A percentile compares a stretch with the other conserved stretches of the same genome.
Evolutionary conservation across 1,140 invertebrate genomes (phyloP).

Genomic region (Coelopa frigida): DNA sequence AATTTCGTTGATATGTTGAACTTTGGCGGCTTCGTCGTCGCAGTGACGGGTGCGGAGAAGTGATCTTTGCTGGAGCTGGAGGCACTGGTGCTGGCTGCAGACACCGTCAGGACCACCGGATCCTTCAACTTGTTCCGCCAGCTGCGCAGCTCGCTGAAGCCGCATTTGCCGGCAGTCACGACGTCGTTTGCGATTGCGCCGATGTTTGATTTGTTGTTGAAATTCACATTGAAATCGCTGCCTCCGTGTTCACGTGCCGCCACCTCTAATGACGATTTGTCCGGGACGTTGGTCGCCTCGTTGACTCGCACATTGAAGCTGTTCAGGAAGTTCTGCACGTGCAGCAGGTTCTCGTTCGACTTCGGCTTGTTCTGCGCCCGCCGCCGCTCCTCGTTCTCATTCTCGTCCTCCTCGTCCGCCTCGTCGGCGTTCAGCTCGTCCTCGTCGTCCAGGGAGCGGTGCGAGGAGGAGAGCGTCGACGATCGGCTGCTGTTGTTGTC

Average conservation of each 20-base stretch:
- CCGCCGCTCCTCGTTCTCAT: conserved; percentile 30
- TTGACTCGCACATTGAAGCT: conserved; percentile 27
- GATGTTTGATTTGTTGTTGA: background rate
- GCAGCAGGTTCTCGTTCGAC: conserved; percentile 25
- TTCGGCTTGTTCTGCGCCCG: conserved; percentile 17
- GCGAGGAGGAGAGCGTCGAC: conserved; percentile 31
- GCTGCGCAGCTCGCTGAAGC: too few relatives aligned
- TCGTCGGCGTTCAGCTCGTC: background rate
- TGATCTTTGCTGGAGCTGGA: background rate
- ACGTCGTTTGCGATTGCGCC: background rate
- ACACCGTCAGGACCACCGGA: too few relatives aligned
- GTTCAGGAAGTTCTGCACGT: conserved; percentile 41
- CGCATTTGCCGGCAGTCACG: too few relatives aligned
- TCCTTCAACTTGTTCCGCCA: too few relatives aligned
- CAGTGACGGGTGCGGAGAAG: conserved; percentile 16
- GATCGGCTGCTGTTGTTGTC: conserved; percentile 20
- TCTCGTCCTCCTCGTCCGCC: conserved; percentile 37
- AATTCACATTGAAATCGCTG: too few relatives aligned
- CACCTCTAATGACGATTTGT: background rate
- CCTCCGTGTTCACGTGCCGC: background rate
- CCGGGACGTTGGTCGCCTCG: background rate
- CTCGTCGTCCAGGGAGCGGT: conserved; percentile 2
- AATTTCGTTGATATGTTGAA: conserved; percentile 43
- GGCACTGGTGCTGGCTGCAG: too few relatives aligned
- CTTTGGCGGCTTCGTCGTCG: conserved; percentile 26